Base-by-base conservation (phyloP, 2,113 vertebrate genomes). In the Ceyx cyanopectus region DNA sequence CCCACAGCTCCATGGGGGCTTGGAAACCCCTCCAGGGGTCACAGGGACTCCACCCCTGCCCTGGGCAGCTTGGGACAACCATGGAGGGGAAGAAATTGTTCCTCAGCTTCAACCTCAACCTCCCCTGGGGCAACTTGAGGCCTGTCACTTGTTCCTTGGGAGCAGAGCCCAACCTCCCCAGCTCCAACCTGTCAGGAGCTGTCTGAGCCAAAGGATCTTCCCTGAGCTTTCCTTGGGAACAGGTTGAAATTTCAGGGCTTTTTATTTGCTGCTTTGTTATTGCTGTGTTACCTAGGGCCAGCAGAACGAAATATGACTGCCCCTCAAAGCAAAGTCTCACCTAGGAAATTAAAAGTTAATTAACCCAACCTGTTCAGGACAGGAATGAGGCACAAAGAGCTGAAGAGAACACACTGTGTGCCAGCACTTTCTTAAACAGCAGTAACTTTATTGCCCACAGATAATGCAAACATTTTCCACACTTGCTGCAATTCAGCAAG, bases 371-470 rank as follows among this genome's bases (percentile, higher is more conserved):
- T 60, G n/a, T 27, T 22, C 14, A 46, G 3, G 20, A 45, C 8
- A 2, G 2, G 19, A 69, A 34, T 72, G 9, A 15, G 62, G 73
- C 61, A 86, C 61, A 60, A 56, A 32, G 32, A 58, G 79, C 54
- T 26, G 20, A 77, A 80, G 66, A 72, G 73, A 79, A 67, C 40
- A 91, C 84, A 57, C 69, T 0, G 3, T 1, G 27, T 61, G 67
- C 56, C 17, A 11, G 18, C 4, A 2, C 40, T 53, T 89, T 51
- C 90, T 89, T 26, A 10, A 89, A 73, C 88, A 95, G 93, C 88
- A 85, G 81, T 69, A 65, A 94, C 85, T 95, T 95, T 73, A 95
- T 56, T 92, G 81, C 90, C 94, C 84, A 89, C 83, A 90, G 80
- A 90, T 27, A 94, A 91, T 5, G 68, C 92, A 76, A 94, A 94